These are phyloP conservation scores for Eupithecia tripunctaria DNA, from an alignment of 2,888 invertebrate genomes.

Conservation along the genomic window DNA sequence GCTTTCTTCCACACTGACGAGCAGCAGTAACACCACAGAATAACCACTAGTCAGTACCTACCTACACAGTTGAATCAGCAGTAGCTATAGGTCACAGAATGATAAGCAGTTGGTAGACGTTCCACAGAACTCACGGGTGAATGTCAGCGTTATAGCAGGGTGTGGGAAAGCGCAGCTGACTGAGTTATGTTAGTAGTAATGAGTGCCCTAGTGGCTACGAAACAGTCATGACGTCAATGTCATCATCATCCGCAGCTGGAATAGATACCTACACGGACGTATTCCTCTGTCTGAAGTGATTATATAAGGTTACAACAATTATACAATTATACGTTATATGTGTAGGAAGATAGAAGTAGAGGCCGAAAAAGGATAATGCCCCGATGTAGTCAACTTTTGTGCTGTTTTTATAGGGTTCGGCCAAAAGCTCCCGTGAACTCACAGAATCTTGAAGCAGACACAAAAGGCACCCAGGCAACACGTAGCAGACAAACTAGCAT, in stretches of 20 bases:
- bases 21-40: conserved; percentile 1
- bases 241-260: not conserved
- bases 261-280: not conserved
- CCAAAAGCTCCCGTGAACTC: too few relatives aligned
- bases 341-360: too few relatives aligned
- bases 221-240: not conserved
- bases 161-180: conserved; percentile 9
- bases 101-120: not conserved
- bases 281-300: not conserved
- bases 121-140: not conserved
- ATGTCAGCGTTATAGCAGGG: not conserved
- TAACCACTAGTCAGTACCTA: not conserved
- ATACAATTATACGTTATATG: not conserved
- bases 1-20: conserved; percentile 44
- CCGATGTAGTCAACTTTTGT: not conserved
- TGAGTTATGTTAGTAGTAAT: not conserved
- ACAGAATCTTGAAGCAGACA: too few relatives aligned
- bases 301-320: not conserved
- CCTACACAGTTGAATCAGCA: not conserved
- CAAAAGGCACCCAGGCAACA: too few relatives aligned
- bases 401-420: too few relatives aligned
- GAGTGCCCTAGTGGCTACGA: not conserved
- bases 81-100: not conserved
- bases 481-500: too few relatives aligned
- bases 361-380: not conserved